Evolutionary conservation across 2,888 invertebrate species (phyloP), one percentile per base, ranked within the genome.

Genomic region (Deroplatys truncata): DNA sequence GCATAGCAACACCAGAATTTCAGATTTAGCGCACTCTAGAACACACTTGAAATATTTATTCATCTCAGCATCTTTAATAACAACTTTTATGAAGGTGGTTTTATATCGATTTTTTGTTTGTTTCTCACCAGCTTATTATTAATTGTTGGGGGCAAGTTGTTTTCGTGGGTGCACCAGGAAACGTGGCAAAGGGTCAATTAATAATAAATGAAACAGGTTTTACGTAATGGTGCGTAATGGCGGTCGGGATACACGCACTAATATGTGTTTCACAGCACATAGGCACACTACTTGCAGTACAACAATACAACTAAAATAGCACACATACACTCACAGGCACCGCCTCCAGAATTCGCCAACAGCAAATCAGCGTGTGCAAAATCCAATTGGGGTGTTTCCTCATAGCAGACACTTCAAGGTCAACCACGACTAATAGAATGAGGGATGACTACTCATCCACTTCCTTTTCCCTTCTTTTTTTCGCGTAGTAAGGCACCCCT

Each of bases 201-300:
- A 72, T 72, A 72, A 72, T 72, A 83, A 31, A 87, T 29, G 35
- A 72, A 20, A 85, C n/a, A 72, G 87, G 28, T n/a, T 88, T 87
- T 89, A 89, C 89, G 89, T 86, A 89, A 89, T 85, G 56, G 87
- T 89, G 87, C 89, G 87, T 89, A 89, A 89, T 89, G 89, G 89
- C 89, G 89, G 89, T 89, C 86, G 86, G 56, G 56, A 72, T 20
- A 72, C 72, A 28, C 83, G 56, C 82, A 82, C 43, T 29, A n/a
- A n/a, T n/a, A 4, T 35, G 82, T 35, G 31, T 83, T 43, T 82
- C 86, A 85, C 86, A 35, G 31, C 86, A 85, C 35, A 4, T 49
- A 31, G 20, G 0, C 35, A 29, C 29, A 25, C 49, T 31, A 29
- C 83, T 83, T 82, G 86, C 28, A 88, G 1, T 31, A 43, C 43